Base-by-base conservation (phyloP, 2,113 vertebrate species). In the Excalfactoria chinensis region DNA sequence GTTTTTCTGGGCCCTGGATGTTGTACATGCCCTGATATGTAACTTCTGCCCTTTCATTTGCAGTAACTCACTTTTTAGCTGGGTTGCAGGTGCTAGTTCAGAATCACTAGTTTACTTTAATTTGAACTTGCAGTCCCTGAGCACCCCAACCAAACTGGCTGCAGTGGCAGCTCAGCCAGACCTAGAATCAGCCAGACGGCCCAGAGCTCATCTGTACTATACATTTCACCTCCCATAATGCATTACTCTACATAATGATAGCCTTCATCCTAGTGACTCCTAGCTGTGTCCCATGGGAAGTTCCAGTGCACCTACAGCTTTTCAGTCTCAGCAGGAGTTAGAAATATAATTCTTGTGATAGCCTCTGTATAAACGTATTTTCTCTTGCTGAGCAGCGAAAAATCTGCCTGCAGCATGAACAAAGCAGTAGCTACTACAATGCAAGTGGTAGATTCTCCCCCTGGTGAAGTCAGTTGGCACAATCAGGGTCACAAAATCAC, bases 21-120 rank as follows among this genome's bases (percentile, higher is more conserved):
- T 77, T 74, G 72, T 63, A 91, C 78, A 48, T 73, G 68, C 60
- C 91, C 90, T 89, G 91, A 85, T 94, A 81, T 95, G 84, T 92
- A 91, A 89, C 93, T 96, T 95, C 75, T 89, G 84, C 84, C 75
- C 82, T 91, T 93, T 89, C 93, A 88, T 93, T 89, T 96, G 82
- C 87, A 93, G 82, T 93, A 95, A 93, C 64, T 94, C 75, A 80
- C 80, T 89, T 84, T 56, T 68, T 82, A 77, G 71, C 59, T 74
- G 78, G 82, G 78, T 67, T 92, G 49, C 43, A 90, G 55, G 37
- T 0, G 0, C 20, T 89, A 0, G 0, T 74, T 89, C 79, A 43
- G 37, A 71, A 51, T 80, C 56, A 59, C 37, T 87, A 49, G 18
- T 91, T 94, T 92, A 64, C 71, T 86, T 92, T 73, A 49, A 67